Percentiles rank a stretch among this genome's conserved stretches.
These are phyloP conservation scores for Zonitis immaculata DNA, from an alignment of 2,888 invertebrate genomes.

Conservation along the genomic window DNA sequence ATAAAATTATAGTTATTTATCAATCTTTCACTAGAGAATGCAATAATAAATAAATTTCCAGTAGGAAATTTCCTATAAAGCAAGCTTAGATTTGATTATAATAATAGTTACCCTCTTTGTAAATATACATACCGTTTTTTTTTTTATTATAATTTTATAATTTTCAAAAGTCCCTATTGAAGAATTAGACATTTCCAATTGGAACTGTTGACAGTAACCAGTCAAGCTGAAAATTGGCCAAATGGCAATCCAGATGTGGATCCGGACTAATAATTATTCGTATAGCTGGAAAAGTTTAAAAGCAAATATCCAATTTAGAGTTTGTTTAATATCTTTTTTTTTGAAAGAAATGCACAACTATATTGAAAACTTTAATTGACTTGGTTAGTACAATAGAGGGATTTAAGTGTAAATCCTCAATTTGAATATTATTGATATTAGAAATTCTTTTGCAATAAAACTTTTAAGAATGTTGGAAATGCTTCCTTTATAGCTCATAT, in stretches of 20 bases:
- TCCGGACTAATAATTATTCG: background rate
- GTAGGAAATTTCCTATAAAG: conserved; percentile 12
- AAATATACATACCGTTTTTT: conserved; percentile 3
- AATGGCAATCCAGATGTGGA: background rate
- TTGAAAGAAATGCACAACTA: no score
- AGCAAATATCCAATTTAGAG: background rate
- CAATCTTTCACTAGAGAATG: conserved; percentile 17
- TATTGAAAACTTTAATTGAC: no score
- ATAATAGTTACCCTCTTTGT: background rate
- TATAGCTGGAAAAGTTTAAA: background rate
- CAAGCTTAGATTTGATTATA: no score
- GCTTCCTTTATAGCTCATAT: no score
- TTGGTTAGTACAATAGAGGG: no score
- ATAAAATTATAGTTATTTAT: conserved; percentile 18
- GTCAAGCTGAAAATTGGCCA: background rate
- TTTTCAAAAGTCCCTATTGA: conserved; percentile 7
- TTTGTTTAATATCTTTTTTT: no score
- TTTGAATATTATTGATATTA: no score
- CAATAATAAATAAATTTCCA: no score
- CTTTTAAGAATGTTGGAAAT: no score
- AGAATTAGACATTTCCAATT: background rate
- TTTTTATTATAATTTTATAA: conserved; percentile 14
- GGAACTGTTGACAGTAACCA: background rate
- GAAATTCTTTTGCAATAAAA: no score
- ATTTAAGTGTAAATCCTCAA: no score